These are phyloP conservation scores for Pachycephala philippinensis DNA, from an alignment of 2,113 vertebrate genomes.

Conservation along the genomic window DNA sequence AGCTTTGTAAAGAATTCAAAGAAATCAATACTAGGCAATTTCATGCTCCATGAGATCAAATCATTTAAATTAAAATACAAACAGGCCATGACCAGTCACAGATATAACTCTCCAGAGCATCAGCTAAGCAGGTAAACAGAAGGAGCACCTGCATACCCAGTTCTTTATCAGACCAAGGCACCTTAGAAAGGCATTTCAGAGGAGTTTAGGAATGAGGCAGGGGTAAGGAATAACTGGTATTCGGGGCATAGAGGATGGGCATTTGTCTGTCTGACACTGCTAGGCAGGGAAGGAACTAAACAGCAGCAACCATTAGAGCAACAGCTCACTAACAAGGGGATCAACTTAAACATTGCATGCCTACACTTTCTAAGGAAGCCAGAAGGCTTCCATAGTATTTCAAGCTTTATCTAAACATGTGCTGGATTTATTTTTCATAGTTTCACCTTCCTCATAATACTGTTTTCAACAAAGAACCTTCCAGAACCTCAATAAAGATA, in stretches of 20 bases:
- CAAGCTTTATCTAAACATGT: not conserved
- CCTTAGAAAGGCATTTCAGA: not conserved
- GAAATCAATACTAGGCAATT: slow-evolving; percentile 23
- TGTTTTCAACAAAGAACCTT: not conserved
- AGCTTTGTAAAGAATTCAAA: not conserved
- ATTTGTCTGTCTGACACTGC: not conserved
- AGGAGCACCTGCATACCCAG: not conserved
- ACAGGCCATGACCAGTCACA: not conserved
- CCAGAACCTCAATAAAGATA: not conserved
- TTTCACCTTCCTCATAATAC: not conserved
- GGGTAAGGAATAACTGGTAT: not conserved
- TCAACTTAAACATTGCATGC: not conserved
- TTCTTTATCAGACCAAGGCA: not conserved
- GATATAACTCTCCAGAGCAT: not conserved
- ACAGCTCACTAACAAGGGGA: not conserved
- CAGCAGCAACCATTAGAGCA: not conserved
- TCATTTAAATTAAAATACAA: slow-evolving; percentile 32
- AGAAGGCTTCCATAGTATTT: not conserved
- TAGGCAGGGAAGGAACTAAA: not conserved
- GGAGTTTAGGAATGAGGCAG: not conserved
- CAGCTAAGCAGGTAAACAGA: not conserved
- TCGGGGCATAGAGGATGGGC: not conserved
- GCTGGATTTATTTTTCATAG: not conserved
- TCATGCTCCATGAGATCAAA: slow-evolving; percentile 22
- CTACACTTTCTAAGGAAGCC: not conserved